Evolutionary conservation across 1,140 invertebrate genomes (phyloP).

Genomic region (silkworm (Bombyx mori)): ASM3026992v2 NC_085129.1:11184001-11184500

Average conservation of each 20-base stretch:
- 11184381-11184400: conserved; percentile 5
- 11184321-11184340: not conserved
- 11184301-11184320: no score
- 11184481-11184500: conserved; percentile 33
- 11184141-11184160: conserved; percentile 40
- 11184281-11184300: conserved; percentile 3
- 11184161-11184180: conserved; percentile 45
- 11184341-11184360: conserved; percentile 1
- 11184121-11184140: conserved; percentile 44
- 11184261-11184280: conserved; percentile 1
- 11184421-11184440: conserved; percentile 1
- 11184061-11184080: conserved; percentile 55
- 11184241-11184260: no score
- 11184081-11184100: conserved; percentile 47
- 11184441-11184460: conserved; percentile 20
- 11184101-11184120: conserved; percentile 41
- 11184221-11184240: not conserved
- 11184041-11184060: conserved; percentile 61
- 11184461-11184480: conserved; percentile 29
- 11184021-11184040: conserved; percentile 39
- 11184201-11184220: conserved; percentile 1
- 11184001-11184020: conserved; percentile 30
- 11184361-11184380: conserved; percentile 3
- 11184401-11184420: not conserved
- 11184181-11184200: conserved; percentile 1